A percentile compares a stretch with the other conserved stretches of the same genome.
These are phyloP conservation scores for Baccha elongata DNA, from an alignment of 2,888 invertebrate species.

Conservation along the genomic window DNA sequence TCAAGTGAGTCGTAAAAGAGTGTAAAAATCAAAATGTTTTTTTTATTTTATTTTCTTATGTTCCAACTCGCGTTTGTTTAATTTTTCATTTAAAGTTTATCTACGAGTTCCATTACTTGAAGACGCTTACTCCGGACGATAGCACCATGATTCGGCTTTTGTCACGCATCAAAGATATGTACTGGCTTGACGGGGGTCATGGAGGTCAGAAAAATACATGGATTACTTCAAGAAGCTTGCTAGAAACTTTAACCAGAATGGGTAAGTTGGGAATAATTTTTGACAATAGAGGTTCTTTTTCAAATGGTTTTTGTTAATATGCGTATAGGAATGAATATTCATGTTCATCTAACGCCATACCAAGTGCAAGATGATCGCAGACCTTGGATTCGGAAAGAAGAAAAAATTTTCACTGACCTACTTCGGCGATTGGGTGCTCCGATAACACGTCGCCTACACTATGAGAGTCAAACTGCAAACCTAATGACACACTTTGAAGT, in stretches of 20 bases:
- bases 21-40: conserved; percentile 79
- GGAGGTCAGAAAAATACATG: conserved; percentile 94
- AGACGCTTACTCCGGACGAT: conserved; percentile 86
- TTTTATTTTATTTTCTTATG: background rate
- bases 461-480: conserved; percentile 83
- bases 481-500: conserved; percentile 91
- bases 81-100: conserved; percentile 85
- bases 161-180: conserved; percentile 89
- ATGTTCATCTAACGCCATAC: conserved; percentile 95
- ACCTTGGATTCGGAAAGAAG: conserved; percentile 93
- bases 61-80: background rate
- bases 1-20: conserved; percentile 83
- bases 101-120: conserved; percentile 91
- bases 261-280: conserved; percentile 83
- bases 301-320: background rate
- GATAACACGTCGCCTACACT: conserved; percentile 86
- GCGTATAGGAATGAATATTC: conserved; percentile 86
- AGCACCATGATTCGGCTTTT: conserved; percentile 86
- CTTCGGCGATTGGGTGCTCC: conserved; percentile 87
- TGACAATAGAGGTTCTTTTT: too few relatives aligned
- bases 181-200: conserved; percentile 96
- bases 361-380: conserved; percentile 91
- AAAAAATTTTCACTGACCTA: conserved; percentile 88
- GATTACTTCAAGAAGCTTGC: conserved; percentile 89
- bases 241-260: conserved; percentile 88